These are phyloP conservation scores for Tenthredo notha DNA, from an alignment of 2,888 invertebrate species.

Conservation along the genomic window DNA sequence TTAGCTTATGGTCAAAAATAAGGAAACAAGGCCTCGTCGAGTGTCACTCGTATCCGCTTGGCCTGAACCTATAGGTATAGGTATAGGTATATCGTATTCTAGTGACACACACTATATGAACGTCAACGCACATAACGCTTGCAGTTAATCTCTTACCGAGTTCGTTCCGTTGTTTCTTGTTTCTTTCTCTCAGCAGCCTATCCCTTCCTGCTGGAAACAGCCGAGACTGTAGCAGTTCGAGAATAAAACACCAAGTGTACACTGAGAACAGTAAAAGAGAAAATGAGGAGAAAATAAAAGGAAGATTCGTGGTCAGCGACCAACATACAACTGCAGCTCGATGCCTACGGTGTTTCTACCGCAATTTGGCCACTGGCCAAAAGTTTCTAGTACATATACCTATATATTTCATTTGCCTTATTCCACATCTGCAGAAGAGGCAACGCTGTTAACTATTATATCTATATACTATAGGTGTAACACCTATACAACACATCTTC, in stretches of 20 bases:
- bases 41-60: conserved; percentile 40
- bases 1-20: conserved; percentile 36
- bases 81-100: conserved; percentile 2
- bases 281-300: conserved; percentile 31
- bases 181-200: background rate
- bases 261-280: conserved; percentile 27
- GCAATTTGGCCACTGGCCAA: conserved; percentile 46
- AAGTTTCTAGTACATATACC: conserved; percentile 27
- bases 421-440: conserved; percentile 38
- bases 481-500: conserved; percentile 15
- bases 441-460: conserved; percentile 38
- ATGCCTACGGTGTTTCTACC: conserved; percentile 27
- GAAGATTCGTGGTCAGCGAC: conserved; percentile 37
- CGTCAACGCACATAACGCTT: background rate
- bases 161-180: conserved; percentile 20
- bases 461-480: background rate
- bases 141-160: conserved; percentile 28
- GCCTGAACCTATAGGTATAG: conserved; percentile 4
- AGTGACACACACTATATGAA: background rate
- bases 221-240: conserved; percentile 21
- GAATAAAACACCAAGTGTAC: conserved; percentile 17
- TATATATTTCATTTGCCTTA: conserved; percentile 7
- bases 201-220: conserved; percentile 22
- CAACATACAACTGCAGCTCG: conserved; percentile 28
- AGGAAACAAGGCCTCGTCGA: conserved; percentile 22